phyloP scores from a whole-genome alignment of 2,888 invertebrate genomes.

The Parelbella ahira region DNA sequence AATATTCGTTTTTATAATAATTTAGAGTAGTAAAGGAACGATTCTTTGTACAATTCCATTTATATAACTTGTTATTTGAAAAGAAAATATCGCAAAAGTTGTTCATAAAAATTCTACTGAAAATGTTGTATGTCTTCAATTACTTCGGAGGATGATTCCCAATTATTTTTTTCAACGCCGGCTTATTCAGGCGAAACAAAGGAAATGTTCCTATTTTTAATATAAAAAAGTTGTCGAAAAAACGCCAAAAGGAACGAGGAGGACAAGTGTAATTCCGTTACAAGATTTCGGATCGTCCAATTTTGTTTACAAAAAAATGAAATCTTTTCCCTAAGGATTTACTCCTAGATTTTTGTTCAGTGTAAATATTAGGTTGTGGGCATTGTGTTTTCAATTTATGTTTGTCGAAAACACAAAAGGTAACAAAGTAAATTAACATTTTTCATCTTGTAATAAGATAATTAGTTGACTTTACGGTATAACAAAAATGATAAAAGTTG shows the following conservation, averaged over 20 bases:
- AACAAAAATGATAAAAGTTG: no score
- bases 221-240: constrained; percentile 25
- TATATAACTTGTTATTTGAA: no score
- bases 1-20: no score
- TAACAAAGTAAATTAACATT: no score
- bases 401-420: no score
- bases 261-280: constrained; percentile 31
- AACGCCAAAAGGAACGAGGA: constrained; percentile 27
- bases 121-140: constrained; percentile 9
- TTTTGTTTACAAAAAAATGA: constrained; percentile 32
- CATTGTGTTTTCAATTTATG: constrained; percentile 4
- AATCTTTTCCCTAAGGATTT: constrained; percentile 26
- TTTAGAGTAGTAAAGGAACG: no score
- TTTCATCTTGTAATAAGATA: no score
- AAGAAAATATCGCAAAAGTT: no score
- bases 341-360: constrained; percentile 9
- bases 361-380: constrained; percentile 5
- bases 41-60: no score
- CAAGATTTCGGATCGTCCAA: constrained; percentile 31
- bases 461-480: no score
- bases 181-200: constrained; percentile 16
- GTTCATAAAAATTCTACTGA: background rate
- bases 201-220: constrained; percentile 15
- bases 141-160: constrained; percentile 3
- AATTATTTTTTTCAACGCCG: constrained; percentile 13